Conservation (phyloP, 2,888 invertebrate species). For the Drosophila fulvimacula region DNA sequence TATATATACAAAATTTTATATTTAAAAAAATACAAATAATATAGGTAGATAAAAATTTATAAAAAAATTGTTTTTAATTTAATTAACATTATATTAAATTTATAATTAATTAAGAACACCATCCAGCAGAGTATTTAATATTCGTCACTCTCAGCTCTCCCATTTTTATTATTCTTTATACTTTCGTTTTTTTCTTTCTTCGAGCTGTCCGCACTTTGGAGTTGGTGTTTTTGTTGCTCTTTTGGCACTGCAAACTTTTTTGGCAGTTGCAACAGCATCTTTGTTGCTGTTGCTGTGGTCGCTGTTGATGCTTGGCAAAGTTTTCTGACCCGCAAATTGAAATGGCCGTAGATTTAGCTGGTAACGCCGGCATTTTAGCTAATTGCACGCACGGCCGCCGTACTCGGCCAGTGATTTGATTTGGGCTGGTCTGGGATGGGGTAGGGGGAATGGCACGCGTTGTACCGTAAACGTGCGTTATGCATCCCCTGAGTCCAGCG, state of each 20-base stretch:
- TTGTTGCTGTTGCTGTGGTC: slow-evolving; percentile 7
- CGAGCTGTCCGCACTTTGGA: slow-evolving; percentile 50
- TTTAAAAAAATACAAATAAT: no score
- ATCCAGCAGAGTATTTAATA: slow-evolving; percentile 2
- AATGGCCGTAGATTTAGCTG: slow-evolving; percentile 59
- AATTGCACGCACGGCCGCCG: slow-evolving; percentile 71
- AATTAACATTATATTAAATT: no score
- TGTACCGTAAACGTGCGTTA: slow-evolving; percentile 70
- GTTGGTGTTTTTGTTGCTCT: slow-evolving; percentile 35
- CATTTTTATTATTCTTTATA: slow-evolving; percentile 22
- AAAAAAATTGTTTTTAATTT: no score
- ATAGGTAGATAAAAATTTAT: no score
- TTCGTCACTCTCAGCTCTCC: not conserved
- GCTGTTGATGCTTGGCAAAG: slow-evolving; percentile 40
- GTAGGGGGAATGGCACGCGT: slow-evolving; percentile 61
- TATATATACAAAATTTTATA: no score
- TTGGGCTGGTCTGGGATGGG: not conserved
- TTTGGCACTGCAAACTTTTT: slow-evolving; percentile 33
- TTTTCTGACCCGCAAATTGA: slow-evolving; percentile 74
- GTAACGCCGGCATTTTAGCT: slow-evolving; percentile 62
- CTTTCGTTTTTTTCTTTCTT: slow-evolving; percentile 5
- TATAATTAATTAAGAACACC: no score
- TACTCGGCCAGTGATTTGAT: slow-evolving; percentile 64
- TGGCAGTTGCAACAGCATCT: slow-evolving; percentile 20
- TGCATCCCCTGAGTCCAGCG: slow-evolving; percentile 64